These are phyloP conservation scores for Lacerta agilis DNA, from an alignment of 2,797 vertebrate genomes.

Conservation along the genomic window DNA sequence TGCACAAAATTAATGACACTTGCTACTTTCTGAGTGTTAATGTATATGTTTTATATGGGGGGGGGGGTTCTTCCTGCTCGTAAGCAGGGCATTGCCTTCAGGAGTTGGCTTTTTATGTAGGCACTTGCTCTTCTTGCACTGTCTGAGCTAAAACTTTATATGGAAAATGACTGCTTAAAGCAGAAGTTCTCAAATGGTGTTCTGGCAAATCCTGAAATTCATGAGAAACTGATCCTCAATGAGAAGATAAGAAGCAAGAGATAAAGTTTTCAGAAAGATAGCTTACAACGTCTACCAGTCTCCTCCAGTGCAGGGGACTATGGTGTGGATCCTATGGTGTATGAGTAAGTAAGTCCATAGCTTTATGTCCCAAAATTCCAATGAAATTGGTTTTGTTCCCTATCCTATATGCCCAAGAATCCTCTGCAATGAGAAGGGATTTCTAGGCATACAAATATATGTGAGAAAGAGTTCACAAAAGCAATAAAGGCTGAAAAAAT, in stretches of 20 bases:
- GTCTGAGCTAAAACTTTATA: neutral
- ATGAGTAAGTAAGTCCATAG: neutral
- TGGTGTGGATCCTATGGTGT: neutral
- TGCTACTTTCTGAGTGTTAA: neutral
- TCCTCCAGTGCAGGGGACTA: neutral
- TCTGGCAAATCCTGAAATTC: neutral
- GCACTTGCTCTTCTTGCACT: neutral
- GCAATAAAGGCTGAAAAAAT: neutral
- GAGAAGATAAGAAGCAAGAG: neutral
- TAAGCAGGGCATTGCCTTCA: neutral
- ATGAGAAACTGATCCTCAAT: neutral
- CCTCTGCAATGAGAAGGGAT: neutral
- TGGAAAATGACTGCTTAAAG: neutral
- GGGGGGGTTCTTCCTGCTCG: neutral
- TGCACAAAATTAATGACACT: neutral
- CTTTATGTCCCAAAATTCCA: too few relatives aligned
- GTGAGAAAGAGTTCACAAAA: neutral
- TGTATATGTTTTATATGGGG: neutral
- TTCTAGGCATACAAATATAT: neutral
- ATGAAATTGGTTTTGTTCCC: neutral
- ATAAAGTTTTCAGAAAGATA: neutral
- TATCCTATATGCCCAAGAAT: neutral
- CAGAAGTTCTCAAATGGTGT: neutral
- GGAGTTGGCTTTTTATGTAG: neutral
- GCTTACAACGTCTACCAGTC: neutral